Percentiles rank a stretch among this genome's conserved stretches.
Conservation (phyloP, 2,888 invertebrate species). For the Agapostemon virescens region DNA sequence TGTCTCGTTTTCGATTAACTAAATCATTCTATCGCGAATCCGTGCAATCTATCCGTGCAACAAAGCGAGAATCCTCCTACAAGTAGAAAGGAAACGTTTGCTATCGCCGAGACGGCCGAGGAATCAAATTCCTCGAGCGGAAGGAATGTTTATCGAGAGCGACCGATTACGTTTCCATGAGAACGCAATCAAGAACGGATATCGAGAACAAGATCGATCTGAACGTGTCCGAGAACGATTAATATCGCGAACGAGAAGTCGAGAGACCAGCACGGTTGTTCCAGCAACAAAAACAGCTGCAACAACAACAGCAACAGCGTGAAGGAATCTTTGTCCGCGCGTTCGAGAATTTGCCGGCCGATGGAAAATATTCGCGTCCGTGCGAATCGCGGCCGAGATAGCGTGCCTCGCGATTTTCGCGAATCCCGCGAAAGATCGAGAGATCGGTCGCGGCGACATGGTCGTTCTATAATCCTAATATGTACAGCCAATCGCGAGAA, state of each 20-base stretch:
- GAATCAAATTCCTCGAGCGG: background rate
- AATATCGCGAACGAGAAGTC: background rate
- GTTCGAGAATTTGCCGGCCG: background rate
- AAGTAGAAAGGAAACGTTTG: background rate
- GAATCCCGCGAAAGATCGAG: background rate
- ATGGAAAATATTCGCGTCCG: background rate
- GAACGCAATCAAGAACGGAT: background rate
- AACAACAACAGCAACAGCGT: background rate
- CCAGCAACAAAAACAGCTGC: no score
- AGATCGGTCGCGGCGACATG: conserved; percentile 20
- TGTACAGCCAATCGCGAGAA: conserved; percentile 40
- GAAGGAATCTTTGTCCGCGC: background rate
- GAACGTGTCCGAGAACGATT: background rate
- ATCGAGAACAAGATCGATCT: background rate
- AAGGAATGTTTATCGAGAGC: background rate
- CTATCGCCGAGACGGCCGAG: background rate
- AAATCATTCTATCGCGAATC: no score
- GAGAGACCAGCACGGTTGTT: background rate
- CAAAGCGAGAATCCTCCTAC: background rate
- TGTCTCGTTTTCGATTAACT: no score
- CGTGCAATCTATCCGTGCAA: no score
- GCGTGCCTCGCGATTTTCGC: background rate
- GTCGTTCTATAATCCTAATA: conserved; percentile 38
- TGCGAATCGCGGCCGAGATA: background rate
- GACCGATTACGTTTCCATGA: background rate